Evolutionary conservation across 2,888 invertebrate genomes (phyloP).

Genomic region (Poecilus cupreus): DNA sequence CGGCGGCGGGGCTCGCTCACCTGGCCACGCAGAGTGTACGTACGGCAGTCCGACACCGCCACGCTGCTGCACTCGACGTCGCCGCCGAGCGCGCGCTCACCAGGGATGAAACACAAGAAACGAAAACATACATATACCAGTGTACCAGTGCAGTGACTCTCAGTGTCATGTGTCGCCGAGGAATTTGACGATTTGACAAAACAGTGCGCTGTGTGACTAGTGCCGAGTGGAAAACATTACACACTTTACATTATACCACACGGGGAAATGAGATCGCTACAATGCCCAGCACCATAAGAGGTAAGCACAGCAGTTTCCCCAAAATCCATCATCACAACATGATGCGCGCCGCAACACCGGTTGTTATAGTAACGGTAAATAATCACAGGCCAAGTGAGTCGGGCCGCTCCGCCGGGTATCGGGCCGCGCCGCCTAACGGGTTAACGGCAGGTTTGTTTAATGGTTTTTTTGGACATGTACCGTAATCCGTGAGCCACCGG

Average conservation of each 20-base stretch:
- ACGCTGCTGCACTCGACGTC: constrained; percentile 9
- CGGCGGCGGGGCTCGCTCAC: constrained; percentile 39
- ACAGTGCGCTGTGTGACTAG: constrained; percentile 22
- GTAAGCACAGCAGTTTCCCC: constrained; percentile 66
- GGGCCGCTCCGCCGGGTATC: constrained; percentile 34
- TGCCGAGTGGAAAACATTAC: constrained; percentile 50
- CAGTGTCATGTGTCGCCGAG: neutral
- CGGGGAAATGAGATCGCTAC: constrained; percentile 63
- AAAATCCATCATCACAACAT: constrained; percentile 50
- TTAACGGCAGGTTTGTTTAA: constrained; percentile 56
- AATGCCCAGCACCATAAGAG: constrained; percentile 74
- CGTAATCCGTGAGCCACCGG: constrained; percentile 45
- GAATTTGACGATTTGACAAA: constrained; percentile 55
- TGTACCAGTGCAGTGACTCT: neutral
- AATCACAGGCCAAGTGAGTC: constrained; percentile 53
- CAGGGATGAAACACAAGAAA: constrained; percentile 46
- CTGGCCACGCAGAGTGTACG: constrained; percentile 39
- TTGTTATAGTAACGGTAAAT: constrained; percentile 59
- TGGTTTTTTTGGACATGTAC: constrained; percentile 60
- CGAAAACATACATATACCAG: neutral
- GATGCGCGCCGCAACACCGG: constrained; percentile 50
- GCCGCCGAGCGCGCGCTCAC: neutral
- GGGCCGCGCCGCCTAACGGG: constrained; percentile 48
- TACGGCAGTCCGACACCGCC: constrained; percentile 30
- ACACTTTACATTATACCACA: constrained; percentile 19